These are phyloP conservation scores for Bettongia penicillata DNA, from an alignment of 2,113 vertebrate species.

Conservation along the genomic window DNA sequence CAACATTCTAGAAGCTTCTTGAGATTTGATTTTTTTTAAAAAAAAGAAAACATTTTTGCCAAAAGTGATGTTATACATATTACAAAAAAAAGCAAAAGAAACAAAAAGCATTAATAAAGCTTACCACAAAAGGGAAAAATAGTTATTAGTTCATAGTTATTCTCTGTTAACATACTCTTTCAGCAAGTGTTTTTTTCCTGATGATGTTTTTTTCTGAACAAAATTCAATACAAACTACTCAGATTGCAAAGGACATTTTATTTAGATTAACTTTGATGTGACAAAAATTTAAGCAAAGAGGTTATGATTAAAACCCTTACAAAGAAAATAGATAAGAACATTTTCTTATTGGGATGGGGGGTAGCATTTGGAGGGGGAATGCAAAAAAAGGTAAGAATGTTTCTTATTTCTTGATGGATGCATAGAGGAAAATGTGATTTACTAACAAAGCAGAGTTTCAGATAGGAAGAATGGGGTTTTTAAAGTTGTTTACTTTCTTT, in stretches of 20 bases:
- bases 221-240: not conserved
- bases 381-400: not conserved
- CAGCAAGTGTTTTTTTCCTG: not conserved
- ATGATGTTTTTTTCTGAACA: slow-evolving; percentile 13
- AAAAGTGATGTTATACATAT: slow-evolving; percentile 6
- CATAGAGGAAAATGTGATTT: slow-evolving; percentile 2
- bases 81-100: slow-evolving; percentile 6
- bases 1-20: slow-evolving; percentile 13
- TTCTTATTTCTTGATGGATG: not conserved
- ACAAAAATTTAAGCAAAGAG: not conserved
- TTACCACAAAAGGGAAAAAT: slow-evolving; percentile 1
- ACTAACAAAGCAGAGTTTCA: slow-evolving; percentile 9
- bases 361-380: not conserved
- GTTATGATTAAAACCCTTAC: not conserved
- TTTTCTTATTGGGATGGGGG: not conserved
- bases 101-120: not conserved
- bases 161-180: not conserved
- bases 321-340: not conserved
- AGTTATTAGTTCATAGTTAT: not conserved
- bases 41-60: not conserved
- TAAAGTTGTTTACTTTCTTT: not conserved
- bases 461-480: slow-evolving; percentile 16
- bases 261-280: not conserved
- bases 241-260: slow-evolving; percentile 34
- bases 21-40: not conserved